Conservation (phyloP, 2,888 invertebrate species). For the Tachina grossa region DNA sequence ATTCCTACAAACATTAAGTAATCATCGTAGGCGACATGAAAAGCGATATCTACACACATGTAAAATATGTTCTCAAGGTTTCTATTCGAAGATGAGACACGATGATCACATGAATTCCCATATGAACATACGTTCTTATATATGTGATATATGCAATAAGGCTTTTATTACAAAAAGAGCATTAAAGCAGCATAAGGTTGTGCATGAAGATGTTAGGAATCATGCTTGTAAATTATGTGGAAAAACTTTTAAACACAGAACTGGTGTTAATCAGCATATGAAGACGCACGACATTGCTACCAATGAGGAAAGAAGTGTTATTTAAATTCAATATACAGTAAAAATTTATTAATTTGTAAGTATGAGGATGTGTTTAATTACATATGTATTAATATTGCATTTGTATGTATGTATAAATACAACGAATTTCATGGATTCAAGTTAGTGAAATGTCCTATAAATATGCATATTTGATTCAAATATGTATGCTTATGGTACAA, state of each 20-base stretch:
- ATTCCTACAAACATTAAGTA: constrained; percentile 53
- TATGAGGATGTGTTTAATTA: background rate
- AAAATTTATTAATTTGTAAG: background rate
- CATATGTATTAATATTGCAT: too few relatives aligned
- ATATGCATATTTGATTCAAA: too few relatives aligned
- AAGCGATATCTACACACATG: constrained; percentile 62
- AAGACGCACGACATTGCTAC: constrained; percentile 62
- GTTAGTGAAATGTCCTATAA: background rate
- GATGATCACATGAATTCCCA: constrained; percentile 67
- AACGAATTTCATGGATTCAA: background rate
- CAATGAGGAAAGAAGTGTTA: constrained; percentile 35
- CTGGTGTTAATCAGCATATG: constrained; percentile 64
- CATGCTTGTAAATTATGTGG: constrained; percentile 66
- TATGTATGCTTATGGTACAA: too few relatives aligned
- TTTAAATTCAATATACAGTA: background rate
- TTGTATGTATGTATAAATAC: background rate
- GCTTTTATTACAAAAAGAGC: constrained; percentile 67
- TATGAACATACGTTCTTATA: constrained; percentile 61
- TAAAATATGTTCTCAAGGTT: constrained; percentile 62
- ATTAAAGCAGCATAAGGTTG: constrained; percentile 60
- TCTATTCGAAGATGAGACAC: constrained; percentile 60
- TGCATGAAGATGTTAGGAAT: constrained; percentile 64
- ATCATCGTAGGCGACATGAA: constrained; percentile 63
- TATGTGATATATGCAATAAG: constrained; percentile 68
- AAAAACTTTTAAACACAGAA: constrained; percentile 61